Evolutionary conservation across 1,140 invertebrate species (phyloP).

Genomic region (Drosophila persimilis): DNA sequence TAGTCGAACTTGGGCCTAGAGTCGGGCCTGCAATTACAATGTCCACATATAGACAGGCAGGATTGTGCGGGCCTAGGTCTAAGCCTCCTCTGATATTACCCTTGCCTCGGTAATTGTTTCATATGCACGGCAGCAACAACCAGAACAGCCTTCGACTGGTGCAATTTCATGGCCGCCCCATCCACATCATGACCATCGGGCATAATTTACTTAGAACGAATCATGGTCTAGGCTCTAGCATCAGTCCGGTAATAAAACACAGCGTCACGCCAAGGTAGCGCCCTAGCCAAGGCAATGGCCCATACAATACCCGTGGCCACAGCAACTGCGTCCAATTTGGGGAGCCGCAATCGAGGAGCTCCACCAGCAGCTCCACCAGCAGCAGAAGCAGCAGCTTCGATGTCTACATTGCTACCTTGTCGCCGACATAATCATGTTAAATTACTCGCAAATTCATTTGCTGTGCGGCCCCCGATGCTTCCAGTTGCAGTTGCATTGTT

Average conservation of each 20-base stretch:
- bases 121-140: conserved; percentile 53
- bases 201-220: conserved; percentile 82
- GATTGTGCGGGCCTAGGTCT: conserved; percentile 16
- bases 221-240: conserved; percentile 60
- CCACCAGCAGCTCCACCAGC: conserved; percentile 17
- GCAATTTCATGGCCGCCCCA: conserved; percentile 43
- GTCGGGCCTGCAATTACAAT: conserved; percentile 66
- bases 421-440: conserved; percentile 81
- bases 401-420: conserved; percentile 80
- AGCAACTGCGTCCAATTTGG: conserved; percentile 75
- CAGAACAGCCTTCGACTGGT: conserved; percentile 22
- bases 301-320: too few species aligned
- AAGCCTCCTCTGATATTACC: neutral
- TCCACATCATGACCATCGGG: conserved; percentile 74
- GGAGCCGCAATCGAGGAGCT: conserved; percentile 42
- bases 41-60: conserved; percentile 63
- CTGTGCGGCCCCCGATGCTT: conserved; percentile 59
- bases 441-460: conserved; percentile 82
- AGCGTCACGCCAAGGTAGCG: conserved; percentile 72
- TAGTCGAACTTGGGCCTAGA: neutral
- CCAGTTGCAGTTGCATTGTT: conserved; percentile 70
- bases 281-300: conserved; percentile 6
- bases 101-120: conserved; percentile 73
- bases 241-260: conserved; percentile 72
- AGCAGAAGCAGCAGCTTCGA: conserved; percentile 44